Evolutionary conservation across 2,888 invertebrate species (phyloP), one percentile per base, ranked within the genome.

Genomic region (Ommatoiulus sabulosus): DNA sequence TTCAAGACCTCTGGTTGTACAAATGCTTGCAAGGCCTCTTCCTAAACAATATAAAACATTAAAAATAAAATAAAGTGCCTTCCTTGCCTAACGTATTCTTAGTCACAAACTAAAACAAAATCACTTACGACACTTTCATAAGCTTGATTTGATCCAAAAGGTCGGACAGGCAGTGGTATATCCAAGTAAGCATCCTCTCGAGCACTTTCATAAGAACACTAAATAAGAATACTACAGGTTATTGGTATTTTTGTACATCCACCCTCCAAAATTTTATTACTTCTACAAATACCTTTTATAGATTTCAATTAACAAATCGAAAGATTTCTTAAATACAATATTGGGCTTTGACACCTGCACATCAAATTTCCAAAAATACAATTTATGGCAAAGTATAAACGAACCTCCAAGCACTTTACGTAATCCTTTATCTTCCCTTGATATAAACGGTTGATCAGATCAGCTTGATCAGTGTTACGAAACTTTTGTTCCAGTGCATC

Each of bases 401-500:
- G 87, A 90, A 93, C 93, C 92, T 96, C 96, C 90, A 97, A 93
- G 93, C 97, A 97, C 92, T 96, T 97, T 12, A 97, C 97, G 92
- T 97, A 97, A 93, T 97, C 97, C 91, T 96, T 95, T 95, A 97
- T 95, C 92, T 95, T 95, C 84, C 94, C 93, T 91, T 93, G 92
- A 92, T 97, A 97, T 24, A 97, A 93, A 89, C 95, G 95, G 90
- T 96, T 96, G 89, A 97, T 97, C 12, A 97, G 94, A 92, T 97
- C 95, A 4, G 96, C 95, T 92, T 97, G 96, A 90, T 96, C 95
- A 0, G 97, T 96, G 90, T 96, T 95, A 92, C 95, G 96, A 92
- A 97, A 97, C 91, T 96, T 96, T 90, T 95, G 95, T 92, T 97
- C 97, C 86, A 97, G 92, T 0, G 97, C 97, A 92, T 97, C 97